These are phyloP conservation scores for Agonopterix subpropinquella DNA, from an alignment of 2,888 invertebrate species.

Conservation along the genomic window DNA sequence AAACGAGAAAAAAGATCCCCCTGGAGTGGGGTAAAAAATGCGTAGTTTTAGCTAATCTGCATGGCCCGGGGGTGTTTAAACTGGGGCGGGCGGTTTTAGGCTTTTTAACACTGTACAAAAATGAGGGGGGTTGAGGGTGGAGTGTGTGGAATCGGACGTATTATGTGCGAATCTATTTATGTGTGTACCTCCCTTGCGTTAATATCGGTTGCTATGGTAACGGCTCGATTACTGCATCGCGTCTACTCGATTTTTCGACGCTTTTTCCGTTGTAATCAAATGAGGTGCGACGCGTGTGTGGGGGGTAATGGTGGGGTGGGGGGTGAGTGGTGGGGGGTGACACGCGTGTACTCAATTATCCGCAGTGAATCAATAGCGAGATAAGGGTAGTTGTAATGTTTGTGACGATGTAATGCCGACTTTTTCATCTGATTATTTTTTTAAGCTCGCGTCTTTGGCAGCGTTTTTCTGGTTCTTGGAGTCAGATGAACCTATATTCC, in stretches of 20 bases:
- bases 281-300: slow-evolving; percentile 68
- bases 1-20: slow-evolving; percentile 54
- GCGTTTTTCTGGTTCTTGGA: background rate
- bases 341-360: slow-evolving; percentile 76
- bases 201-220: slow-evolving; percentile 69
- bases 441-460: slow-evolving; percentile 12
- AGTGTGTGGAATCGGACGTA: slow-evolving; percentile 68
- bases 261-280: slow-evolving; percentile 76
- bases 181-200: slow-evolving; percentile 56
- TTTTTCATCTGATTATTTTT: slow-evolving; percentile 53
- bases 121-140: slow-evolving; percentile 49
- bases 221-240: slow-evolving; percentile 69
- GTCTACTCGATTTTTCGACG: slow-evolving; percentile 73
- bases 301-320: slow-evolving; percentile 16
- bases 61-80: slow-evolving; percentile 45
- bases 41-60: slow-evolving; percentile 82
- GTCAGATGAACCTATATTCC: background rate
- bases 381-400: slow-evolving; percentile 71
- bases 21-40: slow-evolving; percentile 76
- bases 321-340: slow-evolving; percentile 37
- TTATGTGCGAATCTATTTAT: slow-evolving; percentile 74
- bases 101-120: slow-evolving; percentile 73
- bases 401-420: slow-evolving; percentile 49
- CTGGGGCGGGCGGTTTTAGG: slow-evolving; percentile 51
- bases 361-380: slow-evolving; percentile 75